Evolutionary conservation across 2,797 vertebrate genomes (phyloP).

Genomic region (Lepus townsendii): DNA sequence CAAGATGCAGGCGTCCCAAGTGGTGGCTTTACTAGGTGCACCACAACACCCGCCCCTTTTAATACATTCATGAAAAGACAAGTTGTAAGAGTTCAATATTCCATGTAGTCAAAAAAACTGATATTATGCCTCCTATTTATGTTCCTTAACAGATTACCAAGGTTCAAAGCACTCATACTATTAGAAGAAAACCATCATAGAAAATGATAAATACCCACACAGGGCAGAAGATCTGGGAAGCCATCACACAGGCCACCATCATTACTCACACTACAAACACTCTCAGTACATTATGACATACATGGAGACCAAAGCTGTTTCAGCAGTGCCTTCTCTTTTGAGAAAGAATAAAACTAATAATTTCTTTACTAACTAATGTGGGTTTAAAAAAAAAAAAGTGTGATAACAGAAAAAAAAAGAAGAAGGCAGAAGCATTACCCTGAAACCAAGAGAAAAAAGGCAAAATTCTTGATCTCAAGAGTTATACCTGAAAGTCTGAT

Average conservation of each 20-base stretch:
- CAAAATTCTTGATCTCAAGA: background rate
- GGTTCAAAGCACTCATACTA: background rate
- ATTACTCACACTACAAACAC: background rate
- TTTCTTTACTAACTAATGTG: background rate
- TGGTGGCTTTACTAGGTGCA: too few species aligned
- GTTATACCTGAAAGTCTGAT: slow-evolving; percentile 93
- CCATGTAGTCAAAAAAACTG: background rate
- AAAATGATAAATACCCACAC: background rate
- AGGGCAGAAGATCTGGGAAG: background rate
- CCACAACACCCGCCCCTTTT: too few species aligned
- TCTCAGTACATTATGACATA: background rate
- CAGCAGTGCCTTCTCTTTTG: background rate
- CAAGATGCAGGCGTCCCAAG: too few species aligned
- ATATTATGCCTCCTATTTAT: background rate
- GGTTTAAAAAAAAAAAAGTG: background rate
- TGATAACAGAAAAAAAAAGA: background rate
- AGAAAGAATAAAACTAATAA: background rate
- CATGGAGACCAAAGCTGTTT: background rate
- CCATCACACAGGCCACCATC: background rate
- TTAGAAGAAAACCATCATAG: slow-evolving; percentile 14
- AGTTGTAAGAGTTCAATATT: background rate
- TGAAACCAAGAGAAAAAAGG: background rate
- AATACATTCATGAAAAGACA: background rate
- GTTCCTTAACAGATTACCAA: slow-evolving; percentile 9
- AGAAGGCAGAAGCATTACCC: background rate